A percentile compares a stretch with the other conserved stretches of the same genome.
Evolutionary conservation across 1,140 invertebrate genomes (phyloP).

Genomic region (Mamestra configurata): DNA sequence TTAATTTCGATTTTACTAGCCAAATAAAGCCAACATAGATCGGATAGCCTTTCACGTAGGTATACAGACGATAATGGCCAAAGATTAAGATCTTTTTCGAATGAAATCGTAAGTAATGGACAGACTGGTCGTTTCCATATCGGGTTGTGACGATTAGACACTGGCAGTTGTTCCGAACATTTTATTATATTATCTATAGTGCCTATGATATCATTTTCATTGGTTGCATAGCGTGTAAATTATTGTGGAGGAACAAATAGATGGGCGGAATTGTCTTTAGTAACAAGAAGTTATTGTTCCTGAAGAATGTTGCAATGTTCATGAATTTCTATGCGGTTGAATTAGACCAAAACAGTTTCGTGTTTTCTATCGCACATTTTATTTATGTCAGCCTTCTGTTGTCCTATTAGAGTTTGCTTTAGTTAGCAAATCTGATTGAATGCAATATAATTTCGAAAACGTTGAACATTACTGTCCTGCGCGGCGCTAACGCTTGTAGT

Average conservation of each 20-base stretch:
- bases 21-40: slow-evolving; percentile 72
- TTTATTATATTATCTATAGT: slow-evolving; percentile 36
- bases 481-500: slow-evolving; percentile 16
- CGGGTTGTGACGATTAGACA: slow-evolving; percentile 63
- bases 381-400: slow-evolving; percentile 17
- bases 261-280: slow-evolving; percentile 13
- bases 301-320: slow-evolving; percentile 3
- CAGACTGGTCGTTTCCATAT: slow-evolving; percentile 62
- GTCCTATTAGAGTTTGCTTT: slow-evolving; percentile 14
- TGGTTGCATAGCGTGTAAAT: slow-evolving; percentile 2
- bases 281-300: slow-evolving; percentile 28
- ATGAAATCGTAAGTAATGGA: slow-evolving; percentile 78
- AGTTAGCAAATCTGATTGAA: slow-evolving; percentile 33
- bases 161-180: slow-evolving; percentile 42
- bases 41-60: slow-evolving; percentile 77
- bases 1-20: slow-evolving; percentile 73
- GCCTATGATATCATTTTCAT: slow-evolving; percentile 30
- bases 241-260: neutral
- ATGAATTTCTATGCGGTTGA: too few species aligned
- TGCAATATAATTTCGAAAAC: slow-evolving; percentile 23
- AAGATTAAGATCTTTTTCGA: slow-evolving; percentile 78
- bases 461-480: slow-evolving; percentile 22
- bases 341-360: neutral
- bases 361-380: slow-evolving; percentile 23
- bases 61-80: slow-evolving; percentile 76